These are phyloP conservation scores for Pandemis cinnamomeana DNA, from an alignment of 2,888 invertebrate species.

Conservation along the genomic window DNA sequence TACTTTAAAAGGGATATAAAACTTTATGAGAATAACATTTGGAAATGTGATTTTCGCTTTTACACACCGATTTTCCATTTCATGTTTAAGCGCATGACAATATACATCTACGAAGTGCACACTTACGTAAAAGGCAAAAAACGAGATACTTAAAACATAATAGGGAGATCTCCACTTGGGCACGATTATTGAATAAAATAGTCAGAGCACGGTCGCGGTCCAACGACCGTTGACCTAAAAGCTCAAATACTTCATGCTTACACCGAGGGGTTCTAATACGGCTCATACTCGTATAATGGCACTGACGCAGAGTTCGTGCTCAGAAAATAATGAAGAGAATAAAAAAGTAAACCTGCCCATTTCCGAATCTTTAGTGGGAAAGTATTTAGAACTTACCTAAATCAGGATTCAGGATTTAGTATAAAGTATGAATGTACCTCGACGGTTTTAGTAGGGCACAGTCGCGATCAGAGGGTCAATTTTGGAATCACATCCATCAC, in stretches of 20 bases:
- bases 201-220: conserved; percentile 23
- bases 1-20: neutral
- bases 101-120: neutral
- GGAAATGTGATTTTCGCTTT: neutral
- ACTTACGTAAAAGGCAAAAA: neutral
- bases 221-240: conserved; percentile 35
- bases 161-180: conserved; percentile 9
- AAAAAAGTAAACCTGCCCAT: conserved; percentile 6
- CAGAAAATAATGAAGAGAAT: conserved; percentile 23
- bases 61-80: neutral
- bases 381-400: too few relatives aligned
- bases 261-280: conserved; percentile 32
- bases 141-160: neutral
- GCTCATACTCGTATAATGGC: conserved; percentile 29
- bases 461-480: too few relatives aligned
- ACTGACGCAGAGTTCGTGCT: conserved; percentile 33
- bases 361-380: neutral
- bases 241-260: conserved; percentile 38
- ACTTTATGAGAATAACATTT: neutral
- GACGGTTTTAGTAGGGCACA: too few relatives aligned
- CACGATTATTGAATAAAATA: conserved; percentile 26
- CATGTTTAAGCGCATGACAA: neutral
- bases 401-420: too few relatives aligned
- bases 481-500: too few relatives aligned
- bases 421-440: too few relatives aligned